Evolutionary conservation across 2,888 invertebrate genomes (phyloP), one percentile per base, ranked within the genome.

Genomic region (Patella depressa): DNA sequence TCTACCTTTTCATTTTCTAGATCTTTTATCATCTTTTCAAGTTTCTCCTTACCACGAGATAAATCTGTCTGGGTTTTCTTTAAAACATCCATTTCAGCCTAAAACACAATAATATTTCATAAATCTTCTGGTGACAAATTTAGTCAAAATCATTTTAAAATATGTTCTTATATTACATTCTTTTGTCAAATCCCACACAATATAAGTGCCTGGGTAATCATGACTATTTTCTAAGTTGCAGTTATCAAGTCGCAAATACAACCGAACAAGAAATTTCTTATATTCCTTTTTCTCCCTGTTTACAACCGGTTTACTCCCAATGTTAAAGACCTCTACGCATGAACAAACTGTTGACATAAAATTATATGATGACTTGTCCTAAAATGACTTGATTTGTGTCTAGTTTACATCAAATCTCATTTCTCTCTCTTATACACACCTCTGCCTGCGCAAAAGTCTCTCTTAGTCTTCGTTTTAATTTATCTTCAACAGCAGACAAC

Each of bases 401-500:
- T n/a, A 65, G 12, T 2, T 24, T 11, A 65, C 1, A 2, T 65
- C 12, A 65, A 15, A 19, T 24, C 14, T 7, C 11, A 24, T 9
- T 59, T 34, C 17, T 55, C n/a, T 34, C 19, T 19, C 7, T 17
- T 29, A 11, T 9, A 73, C 75, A 77, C 78, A 92, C 92, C 92
- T 97, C 96, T 81, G 96, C 95, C 90, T 97, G 97, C 86, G 96
- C 96, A 81, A 96, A 95, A 88, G 96, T 96, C 89, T 99, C 98
- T 86, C 95, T 95, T 85, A 99, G 94, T 82, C 96, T 94, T 81
- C 97, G 93, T 86, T 95, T 94, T 83, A 99, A 92, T 92, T 98
- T 98, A 90, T 99, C 98, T 92, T 98, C 97, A 1, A 99, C 96
- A 45, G 98, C 99, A 78, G 98, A 97, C 24, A 98, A 92, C 34